Base-by-base conservation (phyloP, 2,113 vertebrate genomes). In the Oceanites oceanicus region DNA sequence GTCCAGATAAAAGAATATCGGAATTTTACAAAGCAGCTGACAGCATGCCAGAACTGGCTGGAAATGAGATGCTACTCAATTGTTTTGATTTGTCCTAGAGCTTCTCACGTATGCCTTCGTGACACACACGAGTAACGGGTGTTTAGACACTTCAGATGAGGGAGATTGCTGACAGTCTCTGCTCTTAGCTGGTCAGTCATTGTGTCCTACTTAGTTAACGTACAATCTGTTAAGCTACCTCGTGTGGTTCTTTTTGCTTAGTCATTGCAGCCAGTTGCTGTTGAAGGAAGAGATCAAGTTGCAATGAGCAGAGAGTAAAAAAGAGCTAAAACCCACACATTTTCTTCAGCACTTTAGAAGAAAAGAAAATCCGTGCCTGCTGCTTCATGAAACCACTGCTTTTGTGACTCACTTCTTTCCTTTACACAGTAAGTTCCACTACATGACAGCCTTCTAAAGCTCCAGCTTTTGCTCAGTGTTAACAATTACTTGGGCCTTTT, bases 31-130 rank as follows among this genome's bases (percentile, higher is more conserved):
- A 68, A 91, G 84, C 44, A 73, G 45, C 1, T 91, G 73, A 40
- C 9, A 56, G 34, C 13, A n/a, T 58, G 72, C 42, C 75, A 55
- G 59, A 42, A 44, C 50, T 85, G 32, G 34, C 7, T 94, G 79
- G 72, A 65, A 79, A 61, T 13, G 26, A 95, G 86, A 42, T 42
- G 62, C 17, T 45, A 38, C 44, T 83, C 15, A 4, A 22, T 58
- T 71, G 32, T 87, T 95, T 68, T 77, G 61, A 19, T 84, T 78
- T 85, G 63, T 90, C 27, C 70, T 56, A 12, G 55, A 47, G 73
- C 68, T 67, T 36, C 47, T 87, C 6, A 3, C 3, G 2, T 12
- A 6, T 6, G 6, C 19, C 29, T 59, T 44, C 6, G 12, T 71
- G 58, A 36, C 27, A 47, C 15, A 7, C 13, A 7, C 4, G 27